Evolutionary conservation across 2,113 vertebrate species (phyloP).

Genomic region (Pyrgilauda ruficollis): DNA sequence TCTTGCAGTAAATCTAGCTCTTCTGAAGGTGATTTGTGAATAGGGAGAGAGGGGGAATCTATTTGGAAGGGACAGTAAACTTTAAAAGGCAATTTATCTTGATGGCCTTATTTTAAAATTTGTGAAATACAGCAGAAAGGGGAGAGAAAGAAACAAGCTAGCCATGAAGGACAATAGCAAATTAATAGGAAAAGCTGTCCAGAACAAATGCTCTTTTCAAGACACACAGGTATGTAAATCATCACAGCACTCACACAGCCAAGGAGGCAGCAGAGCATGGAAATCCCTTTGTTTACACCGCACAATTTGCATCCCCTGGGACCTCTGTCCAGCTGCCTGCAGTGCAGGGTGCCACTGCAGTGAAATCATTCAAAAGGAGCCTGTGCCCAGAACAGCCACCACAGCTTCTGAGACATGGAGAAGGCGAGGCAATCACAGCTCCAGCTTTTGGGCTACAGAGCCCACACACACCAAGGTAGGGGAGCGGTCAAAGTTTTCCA

Average conservation of each 20-base stretch:
- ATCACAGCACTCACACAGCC: fast-evolving
- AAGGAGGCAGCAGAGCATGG: not conserved
- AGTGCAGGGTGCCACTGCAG: not conserved
- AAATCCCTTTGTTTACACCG: not conserved
- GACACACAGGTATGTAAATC: fast-evolving
- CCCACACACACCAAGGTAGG: not conserved
- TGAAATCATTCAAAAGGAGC: not conserved
- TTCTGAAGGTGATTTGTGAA: not conserved
- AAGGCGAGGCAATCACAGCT: not conserved
- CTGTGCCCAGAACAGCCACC: not conserved
- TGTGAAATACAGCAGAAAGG: not conserved
- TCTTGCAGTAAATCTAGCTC: not conserved
- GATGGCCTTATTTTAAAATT: not conserved
- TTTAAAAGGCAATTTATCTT: not conserved
- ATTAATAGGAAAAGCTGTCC: not conserved
- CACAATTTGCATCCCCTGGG: not conserved
- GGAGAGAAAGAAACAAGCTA: not conserved
- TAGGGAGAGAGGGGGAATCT: fast-evolving
- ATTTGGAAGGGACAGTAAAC: not conserved
- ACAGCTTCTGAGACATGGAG: not conserved
- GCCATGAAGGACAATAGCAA: not conserved
- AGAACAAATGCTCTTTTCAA: not conserved
- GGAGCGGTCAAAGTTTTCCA: not conserved
- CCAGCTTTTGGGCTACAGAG: not conserved
- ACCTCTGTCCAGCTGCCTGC: not conserved